Conservation (phyloP, 2,888 invertebrate species). For the Lithophane leautieri region DNA sequence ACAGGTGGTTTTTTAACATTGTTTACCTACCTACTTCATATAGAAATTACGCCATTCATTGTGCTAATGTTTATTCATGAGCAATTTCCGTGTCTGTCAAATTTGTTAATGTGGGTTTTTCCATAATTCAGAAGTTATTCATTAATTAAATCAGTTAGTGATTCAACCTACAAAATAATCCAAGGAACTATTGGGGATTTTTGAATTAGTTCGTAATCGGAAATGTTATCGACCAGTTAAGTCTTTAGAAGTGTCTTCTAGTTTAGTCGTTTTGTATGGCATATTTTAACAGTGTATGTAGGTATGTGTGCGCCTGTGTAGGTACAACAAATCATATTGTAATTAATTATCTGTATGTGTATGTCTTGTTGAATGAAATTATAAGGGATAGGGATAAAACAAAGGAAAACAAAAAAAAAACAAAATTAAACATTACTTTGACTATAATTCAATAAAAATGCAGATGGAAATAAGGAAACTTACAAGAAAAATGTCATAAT, state of each 20-base stretch:
- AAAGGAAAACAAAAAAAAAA: slow-evolving; percentile 77
- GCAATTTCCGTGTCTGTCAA: slow-evolving; percentile 21
- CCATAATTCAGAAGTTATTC: slow-evolving; percentile 18
- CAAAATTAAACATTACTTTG: slow-evolving; percentile 88
- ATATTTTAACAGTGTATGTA: no score
- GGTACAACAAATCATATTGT: not conserved
- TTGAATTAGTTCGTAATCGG: not conserved
- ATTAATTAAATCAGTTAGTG: slow-evolving; percentile 7
- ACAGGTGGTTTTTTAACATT: not conserved
- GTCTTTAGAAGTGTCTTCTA: no score
- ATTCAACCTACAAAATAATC: not conserved
- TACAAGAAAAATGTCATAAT: slow-evolving; percentile 89
- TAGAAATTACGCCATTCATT: slow-evolving; percentile 34
- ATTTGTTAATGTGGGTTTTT: slow-evolving; percentile 34
- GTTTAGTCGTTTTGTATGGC: no score
- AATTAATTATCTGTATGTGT: not conserved
- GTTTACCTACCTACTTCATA: slow-evolving; percentile 15
- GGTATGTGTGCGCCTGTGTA: not conserved
- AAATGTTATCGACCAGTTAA: not conserved
- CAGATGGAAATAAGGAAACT: slow-evolving; percentile 90
- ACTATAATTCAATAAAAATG: slow-evolving; percentile 91
- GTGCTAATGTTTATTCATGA: slow-evolving; percentile 29
- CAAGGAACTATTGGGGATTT: not conserved
- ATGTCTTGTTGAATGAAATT: not conserved
- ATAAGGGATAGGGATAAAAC: slow-evolving; percentile 1